A percentile compares a stretch with the other conserved stretches of the same genome.
phyloP scores from a whole-genome alignment of 23 tunicate species.

The Aplidium turbinatum region DNA sequence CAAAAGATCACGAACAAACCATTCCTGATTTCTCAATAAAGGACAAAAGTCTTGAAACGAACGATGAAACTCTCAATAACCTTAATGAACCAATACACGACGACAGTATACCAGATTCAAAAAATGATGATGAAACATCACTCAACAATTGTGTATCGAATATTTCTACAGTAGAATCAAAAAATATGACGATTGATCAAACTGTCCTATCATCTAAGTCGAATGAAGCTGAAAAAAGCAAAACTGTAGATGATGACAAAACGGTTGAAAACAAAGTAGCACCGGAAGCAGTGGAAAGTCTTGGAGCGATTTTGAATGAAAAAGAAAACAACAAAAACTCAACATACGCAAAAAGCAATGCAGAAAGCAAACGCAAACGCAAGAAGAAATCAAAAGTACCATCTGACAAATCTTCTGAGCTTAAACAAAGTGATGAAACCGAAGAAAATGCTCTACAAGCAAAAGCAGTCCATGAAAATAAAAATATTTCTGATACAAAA shows the following conservation, averaged over 20 bases:
- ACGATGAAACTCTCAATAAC: too few species aligned
- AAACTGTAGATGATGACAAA: not conserved
- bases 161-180: too few species aligned
- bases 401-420: not conserved
- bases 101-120: too few species aligned
- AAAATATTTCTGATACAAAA: not conserved
- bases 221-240: not conserved
- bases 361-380: not conserved
- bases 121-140: too few species aligned
- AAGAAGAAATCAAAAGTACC: not conserved
- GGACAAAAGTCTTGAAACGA: too few species aligned
- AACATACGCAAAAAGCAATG: not conserved
- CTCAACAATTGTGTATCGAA: too few species aligned
- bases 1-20: too few species aligned
- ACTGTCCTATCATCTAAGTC: too few species aligned
- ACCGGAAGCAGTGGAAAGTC: not conserved
- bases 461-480: not conserved
- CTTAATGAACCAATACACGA: too few species aligned
- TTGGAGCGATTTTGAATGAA: not conserved
- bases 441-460: not conserved
- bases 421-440: not conserved
- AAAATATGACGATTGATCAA: too few species aligned
- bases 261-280: not conserved
- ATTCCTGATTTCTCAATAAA: too few species aligned
- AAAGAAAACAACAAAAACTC: not conserved